Evolutionary conservation across 2,113 vertebrate species (phyloP), one percentile per base, ranked within the genome.

Genomic region (Craseonycteris thonglongyai): DNA sequence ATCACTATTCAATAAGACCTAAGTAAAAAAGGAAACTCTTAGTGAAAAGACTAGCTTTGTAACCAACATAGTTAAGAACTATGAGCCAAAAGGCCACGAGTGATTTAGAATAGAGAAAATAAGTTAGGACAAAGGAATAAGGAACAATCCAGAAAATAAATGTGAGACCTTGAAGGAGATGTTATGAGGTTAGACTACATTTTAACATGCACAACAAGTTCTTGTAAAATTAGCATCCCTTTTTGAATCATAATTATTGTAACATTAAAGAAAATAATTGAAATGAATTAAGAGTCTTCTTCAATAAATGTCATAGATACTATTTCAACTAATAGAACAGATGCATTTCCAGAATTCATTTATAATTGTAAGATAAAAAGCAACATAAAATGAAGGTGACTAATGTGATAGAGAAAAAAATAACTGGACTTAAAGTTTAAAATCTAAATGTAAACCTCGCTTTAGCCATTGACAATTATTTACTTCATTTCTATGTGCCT

Each of bases 231-330:
- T 94, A 96, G 85, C 92, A 92, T 97, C 97, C 88, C 61, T 91
- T 97, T 97, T 95, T 79, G 92, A 96, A 96, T 96, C 82, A 96
- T 97, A 97, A 96, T 96, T 97, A 97, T 97, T 97, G 68, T 95
- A 97, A 97, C 90, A 96, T 94, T 96, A 97, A 97, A 97, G 93
- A 85, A 97, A 97, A 97, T 97, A 96, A 96, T 97, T 96, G 90
- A 96, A 97, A 96, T 97, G 96, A 97, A 97, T 96, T 97, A 95
- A 95, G 92, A 95, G 96, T 97, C 97, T 95, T 96, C 93, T 95
- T 96, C 93, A 97, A 97, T 97, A 97, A 97, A 96, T 92, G 90
- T 97, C 95, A 97, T 87, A 71, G 88, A 49, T 86, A 95, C 81
- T 96, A 96, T 96, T 95, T 96, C 88, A 95, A 92, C 93, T 95